Conservation (phyloP, 2,113 vertebrate species). For the Cyprinodon brontotheroides region DNA sequence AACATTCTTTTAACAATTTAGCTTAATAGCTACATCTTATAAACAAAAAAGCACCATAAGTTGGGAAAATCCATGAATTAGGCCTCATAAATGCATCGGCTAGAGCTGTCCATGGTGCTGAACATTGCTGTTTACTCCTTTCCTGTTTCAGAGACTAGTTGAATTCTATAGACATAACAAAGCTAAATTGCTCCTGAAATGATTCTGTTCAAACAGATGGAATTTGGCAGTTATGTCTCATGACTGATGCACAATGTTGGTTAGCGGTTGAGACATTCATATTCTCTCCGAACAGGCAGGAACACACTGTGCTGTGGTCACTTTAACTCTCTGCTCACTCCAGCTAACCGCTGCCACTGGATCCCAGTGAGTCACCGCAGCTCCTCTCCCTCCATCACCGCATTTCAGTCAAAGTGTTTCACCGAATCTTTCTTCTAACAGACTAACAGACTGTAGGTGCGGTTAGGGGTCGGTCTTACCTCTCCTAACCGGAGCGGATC, state of each 20-base stretch:
- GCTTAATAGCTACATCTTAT: too few species aligned
- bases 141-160: neutral
- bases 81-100: neutral
- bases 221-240: neutral
- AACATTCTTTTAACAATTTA: too few species aligned
- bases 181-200: neutral
- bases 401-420: neutral
- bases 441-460: neutral
- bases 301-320: neutral
- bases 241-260: neutral
- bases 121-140: neutral
- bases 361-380: slow-evolving; percentile 48
- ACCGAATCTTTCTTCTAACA: neutral
- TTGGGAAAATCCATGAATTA: neutral
- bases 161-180: neutral
- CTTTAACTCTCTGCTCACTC: neutral
- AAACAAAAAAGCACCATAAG: too few species aligned
- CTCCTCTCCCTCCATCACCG: slow-evolving; percentile 13
- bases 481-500: slow-evolving; percentile 32
- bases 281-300: neutral
- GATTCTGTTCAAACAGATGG: neutral
- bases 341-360: slow-evolving; percentile 1
- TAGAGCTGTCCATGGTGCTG: slow-evolving; percentile 44
- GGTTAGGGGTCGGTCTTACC: slow-evolving; percentile 47
- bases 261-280: neutral